phyloP scores from a whole-genome alignment of 2,888 invertebrate species.

The Polyploca ridens region DNA sequence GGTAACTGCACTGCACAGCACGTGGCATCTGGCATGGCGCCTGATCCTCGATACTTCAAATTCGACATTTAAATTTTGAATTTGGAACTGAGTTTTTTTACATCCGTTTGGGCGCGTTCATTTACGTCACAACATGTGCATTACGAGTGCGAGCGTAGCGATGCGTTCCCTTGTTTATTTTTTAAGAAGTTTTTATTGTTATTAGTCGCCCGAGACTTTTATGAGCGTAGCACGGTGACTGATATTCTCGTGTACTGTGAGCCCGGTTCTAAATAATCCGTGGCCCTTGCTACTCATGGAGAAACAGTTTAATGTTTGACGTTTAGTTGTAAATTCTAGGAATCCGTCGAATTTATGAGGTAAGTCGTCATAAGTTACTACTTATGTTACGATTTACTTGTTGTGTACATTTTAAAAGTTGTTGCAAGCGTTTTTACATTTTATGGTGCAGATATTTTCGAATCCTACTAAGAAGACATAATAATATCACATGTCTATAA shows the following conservation, averaged over 20 bases:
- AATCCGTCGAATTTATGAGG: too few relatives aligned
- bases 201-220: conserved; percentile 56
- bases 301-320: too few relatives aligned
- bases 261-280: background rate
- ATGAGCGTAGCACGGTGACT: conserved; percentile 56
- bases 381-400: too few relatives aligned
- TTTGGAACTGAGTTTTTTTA: conserved; percentile 24
- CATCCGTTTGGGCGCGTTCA: conserved; percentile 27
- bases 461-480: too few relatives aligned
- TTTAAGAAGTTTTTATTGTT: conserved; percentile 57
- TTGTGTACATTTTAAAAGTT: too few relatives aligned
- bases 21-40: conserved; percentile 13
- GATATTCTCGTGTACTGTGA: conserved; percentile 38
- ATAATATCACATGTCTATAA: too few relatives aligned
- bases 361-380: too few relatives aligned
- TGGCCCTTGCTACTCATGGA: background rate
- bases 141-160: conserved; percentile 34
- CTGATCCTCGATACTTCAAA: background rate
- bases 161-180: conserved; percentile 52
- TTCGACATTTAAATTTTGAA: conserved; percentile 23
- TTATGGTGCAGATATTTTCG: too few relatives aligned
- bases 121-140: conserved; percentile 40
- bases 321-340: too few relatives aligned
- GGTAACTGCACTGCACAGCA: background rate
- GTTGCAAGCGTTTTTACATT: too few relatives aligned